Evolutionary conservation across 2,113 vertebrate species (phyloP), one percentile per base, ranked within the genome.

Genomic region (Sylvilagus bachmani): DNA sequence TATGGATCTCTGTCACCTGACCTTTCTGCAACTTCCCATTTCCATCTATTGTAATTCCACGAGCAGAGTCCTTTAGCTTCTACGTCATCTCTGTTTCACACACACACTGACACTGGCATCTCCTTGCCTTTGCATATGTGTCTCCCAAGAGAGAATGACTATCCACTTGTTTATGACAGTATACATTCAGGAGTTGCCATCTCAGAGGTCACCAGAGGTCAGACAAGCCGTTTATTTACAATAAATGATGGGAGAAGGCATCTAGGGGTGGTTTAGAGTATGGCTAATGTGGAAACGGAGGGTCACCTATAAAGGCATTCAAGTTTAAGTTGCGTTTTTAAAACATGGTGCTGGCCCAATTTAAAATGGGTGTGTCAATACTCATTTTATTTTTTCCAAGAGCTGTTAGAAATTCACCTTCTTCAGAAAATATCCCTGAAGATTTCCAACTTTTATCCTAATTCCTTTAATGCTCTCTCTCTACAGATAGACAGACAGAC

Each of bases 391-490:
- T 8, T 85, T 71, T 36, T 61, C 69, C 10, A 79, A 94, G 58
- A 74, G n/a, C 10, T 38, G 12, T 79, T 79, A 91, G 53, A 77
- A 38, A 49, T 73, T 64, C 53, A 2, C 29, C 33, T 85, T 86
- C 49, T 90, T 75, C 38, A 69, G 77, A 90, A 96, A 94, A 33
- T 49, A 51, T 74, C n/a, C 38, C 53, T 90, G 38, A 87, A 70
- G 3, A 75, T 81, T 81, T 61, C 25, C 12, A 25, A 33, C 36
- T 6, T 31, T 82, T 67, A 22, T 58, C 24, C 14, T 22, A 36
- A 13, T 29, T 81, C 21, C 73, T 86, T 88, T 25, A 44, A 8
- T 67, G 61, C 80, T 82, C 44, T 86, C 7, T 44, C 44, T 44
- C 6, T 44, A 44, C 7, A 44, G 44, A 44, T 8, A 44, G 44